phyloP scores from a whole-genome alignment of 2,888 invertebrate genomes.

The Noctuana brunneofusca region DNA sequence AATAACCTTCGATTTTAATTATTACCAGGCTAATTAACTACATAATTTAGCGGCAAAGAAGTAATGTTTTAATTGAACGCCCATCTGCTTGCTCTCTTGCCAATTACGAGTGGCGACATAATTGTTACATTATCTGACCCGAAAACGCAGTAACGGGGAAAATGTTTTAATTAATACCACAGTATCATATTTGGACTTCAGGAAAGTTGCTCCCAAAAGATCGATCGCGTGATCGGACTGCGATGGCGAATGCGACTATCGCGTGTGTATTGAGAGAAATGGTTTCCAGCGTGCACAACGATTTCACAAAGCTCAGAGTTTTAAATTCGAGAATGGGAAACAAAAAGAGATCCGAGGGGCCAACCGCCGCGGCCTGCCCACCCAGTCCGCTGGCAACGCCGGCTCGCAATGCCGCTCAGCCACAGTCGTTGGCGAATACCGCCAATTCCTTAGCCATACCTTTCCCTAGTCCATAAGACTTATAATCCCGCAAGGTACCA shows the following conservation, averaged over 20 bases:
- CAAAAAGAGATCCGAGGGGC: slow-evolving; percentile 64
- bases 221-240: slow-evolving; percentile 46
- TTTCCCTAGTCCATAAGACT: slow-evolving; percentile 59
- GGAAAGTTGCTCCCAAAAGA: slow-evolving; percentile 37
- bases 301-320: slow-evolving; percentile 61
- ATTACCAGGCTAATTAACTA: slow-evolving; percentile 72
- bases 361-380: slow-evolving; percentile 72
- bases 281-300: slow-evolving; percentile 49
- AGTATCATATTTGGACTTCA: slow-evolving; percentile 28
- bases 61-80: slow-evolving; percentile 80
- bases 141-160: slow-evolving; percentile 38
- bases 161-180: slow-evolving; percentile 39
- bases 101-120: slow-evolving; percentile 61
- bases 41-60: slow-evolving; percentile 71
- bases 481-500: slow-evolving; percentile 48
- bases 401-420: slow-evolving; percentile 66
- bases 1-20: slow-evolving; percentile 79
- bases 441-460: slow-evolving; percentile 75
- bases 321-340: slow-evolving; percentile 64
- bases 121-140: slow-evolving; percentile 63
- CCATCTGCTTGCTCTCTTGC: slow-evolving; percentile 61
- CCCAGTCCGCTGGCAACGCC: slow-evolving; percentile 65
- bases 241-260: slow-evolving; percentile 48
- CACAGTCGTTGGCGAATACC: slow-evolving; percentile 78
- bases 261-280: slow-evolving; percentile 51